Evolutionary conservation across 2,797 vertebrate species (phyloP).

Genomic region (Sylvilagus floridanus): DNA sequence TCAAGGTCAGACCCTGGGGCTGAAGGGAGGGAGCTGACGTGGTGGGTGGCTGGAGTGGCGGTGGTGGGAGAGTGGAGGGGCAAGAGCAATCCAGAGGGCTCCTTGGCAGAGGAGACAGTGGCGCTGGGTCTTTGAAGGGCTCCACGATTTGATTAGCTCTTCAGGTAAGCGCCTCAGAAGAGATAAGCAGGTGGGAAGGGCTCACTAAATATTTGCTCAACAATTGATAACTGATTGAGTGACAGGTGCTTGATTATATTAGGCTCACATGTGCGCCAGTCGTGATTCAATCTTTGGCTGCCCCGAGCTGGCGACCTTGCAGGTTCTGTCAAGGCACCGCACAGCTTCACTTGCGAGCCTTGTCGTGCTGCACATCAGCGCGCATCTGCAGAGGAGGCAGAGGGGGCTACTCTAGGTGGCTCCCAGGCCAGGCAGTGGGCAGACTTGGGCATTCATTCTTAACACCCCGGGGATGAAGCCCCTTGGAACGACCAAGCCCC

Average conservation of each 20-base stretch:
- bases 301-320: not conserved
- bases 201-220: conserved; percentile 73
- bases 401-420: not conserved
- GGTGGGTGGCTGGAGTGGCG: not conserved
- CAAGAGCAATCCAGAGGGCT: not conserved
- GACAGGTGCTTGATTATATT: conserved; percentile 17
- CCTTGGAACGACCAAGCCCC: fast-evolving
- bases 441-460: not conserved
- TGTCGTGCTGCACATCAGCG: not conserved
- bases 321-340: not conserved
- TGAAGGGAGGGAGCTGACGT: not conserved
- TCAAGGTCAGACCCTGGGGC: conserved; percentile 88
- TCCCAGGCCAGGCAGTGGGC: not conserved
- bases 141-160: conserved; percentile 36
- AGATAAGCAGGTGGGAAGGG: conserved; percentile 63
- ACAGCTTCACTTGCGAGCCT: not conserved
- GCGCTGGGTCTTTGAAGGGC: not conserved
- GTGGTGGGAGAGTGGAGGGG: no score
- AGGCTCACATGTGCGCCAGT: not conserved
- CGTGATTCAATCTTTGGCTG: not conserved
- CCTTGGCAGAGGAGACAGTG: not conserved
- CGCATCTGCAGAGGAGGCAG: not conserved
- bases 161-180: not conserved
- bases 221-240: conserved; percentile 62
- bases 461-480: not conserved